Base-by-base conservation (phyloP, 2,113 vertebrate genomes). In the Poecilia latipinna region DNA sequence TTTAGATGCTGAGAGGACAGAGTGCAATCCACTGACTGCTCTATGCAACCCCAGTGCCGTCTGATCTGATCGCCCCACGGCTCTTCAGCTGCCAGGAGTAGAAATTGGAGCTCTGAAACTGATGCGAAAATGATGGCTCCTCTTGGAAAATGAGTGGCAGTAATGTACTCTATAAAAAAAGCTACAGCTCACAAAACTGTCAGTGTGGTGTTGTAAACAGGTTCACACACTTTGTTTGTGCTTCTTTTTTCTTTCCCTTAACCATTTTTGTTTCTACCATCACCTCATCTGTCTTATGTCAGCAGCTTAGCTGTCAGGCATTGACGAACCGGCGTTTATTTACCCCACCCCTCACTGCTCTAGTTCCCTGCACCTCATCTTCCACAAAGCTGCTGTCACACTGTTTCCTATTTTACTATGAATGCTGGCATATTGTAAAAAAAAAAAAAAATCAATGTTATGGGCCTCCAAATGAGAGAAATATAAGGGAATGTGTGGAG, bases 221-320 rank as follows among this genome's bases (percentile, higher is more conserved):
- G 10, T 73, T 77, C 74, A 85, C 60, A 31, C 37, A 28, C 67
- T 54, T 70, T 22, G 24, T 71, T 75, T 70, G 57, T 44, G 24
- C 3, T 2, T 6, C 32, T 70, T 73, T 66, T 54, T 37, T 11
- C 11, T 33, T 37, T 12, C 0, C 35, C n/a, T 10, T 4, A 39
- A 33, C 19, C 63, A 61, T 32, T 77, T 73, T 31, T 74, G 82
- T 68, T 84, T 75, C 70, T 61, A 70, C 78, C 68, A 69, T 89
- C 80, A 76, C 57, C 44, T 82, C 61, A 73, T 80, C 83, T 78
- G 72, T 80, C 70, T 78, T 68, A 72, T 85, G 78, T 77, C 71
- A 82, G 75, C 79, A 81, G 84, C 90, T 88, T 88, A 88, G 79
- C 83, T 83, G 88, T 84, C 71, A 48, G 65, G 77, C 77, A 68